phyloP scores from a whole-genome alignment of 2,888 invertebrate genomes.

The Zhuqinia jingwanae region DNA sequence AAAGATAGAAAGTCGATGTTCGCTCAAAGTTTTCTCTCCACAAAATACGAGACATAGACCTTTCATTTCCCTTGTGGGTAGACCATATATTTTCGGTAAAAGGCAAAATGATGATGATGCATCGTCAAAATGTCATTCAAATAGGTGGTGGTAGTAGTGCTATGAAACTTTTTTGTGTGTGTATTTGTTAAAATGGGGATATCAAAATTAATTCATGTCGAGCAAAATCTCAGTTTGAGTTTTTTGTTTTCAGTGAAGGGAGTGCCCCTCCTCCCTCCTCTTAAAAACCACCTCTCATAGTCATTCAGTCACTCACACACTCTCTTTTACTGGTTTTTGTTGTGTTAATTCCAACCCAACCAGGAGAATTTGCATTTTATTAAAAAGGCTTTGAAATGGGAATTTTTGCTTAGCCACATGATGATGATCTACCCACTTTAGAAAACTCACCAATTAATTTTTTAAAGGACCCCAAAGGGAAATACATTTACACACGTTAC shows the following conservation, averaged over 20 bases:
- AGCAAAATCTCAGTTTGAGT: background rate
- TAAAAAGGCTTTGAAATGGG: constrained; percentile 36
- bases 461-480: background rate
- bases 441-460: constrained; percentile 22
- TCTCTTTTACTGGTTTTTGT: too few relatives aligned
- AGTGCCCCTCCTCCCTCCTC: too few relatives aligned
- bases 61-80: too few relatives aligned
- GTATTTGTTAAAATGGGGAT: too few relatives aligned
- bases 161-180: too few relatives aligned
- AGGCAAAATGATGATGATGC: too few relatives aligned
- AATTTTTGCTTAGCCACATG: constrained; percentile 30
- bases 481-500: background rate
- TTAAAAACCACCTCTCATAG: too few relatives aligned
- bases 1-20: background rate
- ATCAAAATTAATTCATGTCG: background rate
- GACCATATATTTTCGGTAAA: too few relatives aligned
- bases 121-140: too few relatives aligned
- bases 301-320: too few relatives aligned
- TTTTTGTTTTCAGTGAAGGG: background rate
- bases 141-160: too few relatives aligned
- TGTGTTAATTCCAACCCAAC: background rate
- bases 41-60: background rate
- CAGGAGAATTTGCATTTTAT: constrained; percentile 57
- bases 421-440: constrained; percentile 22
- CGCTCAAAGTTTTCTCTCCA: background rate